phyloP scores from a whole-genome alignment of 2,797 vertebrate genomes.

The Basileuterus tristriatus region DNA sequence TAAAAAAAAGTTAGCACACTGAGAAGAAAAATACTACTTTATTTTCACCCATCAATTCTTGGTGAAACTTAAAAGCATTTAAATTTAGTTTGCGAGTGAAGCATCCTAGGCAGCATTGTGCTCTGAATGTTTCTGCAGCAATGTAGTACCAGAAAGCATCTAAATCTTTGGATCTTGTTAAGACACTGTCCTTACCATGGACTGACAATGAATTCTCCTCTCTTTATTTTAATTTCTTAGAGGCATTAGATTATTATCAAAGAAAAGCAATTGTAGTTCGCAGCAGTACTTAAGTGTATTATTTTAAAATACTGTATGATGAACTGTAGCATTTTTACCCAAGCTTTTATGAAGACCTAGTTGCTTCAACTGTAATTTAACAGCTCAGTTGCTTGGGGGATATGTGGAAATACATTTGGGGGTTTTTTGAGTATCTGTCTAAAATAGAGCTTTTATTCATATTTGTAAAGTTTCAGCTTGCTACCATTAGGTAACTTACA shows the following conservation, averaged over 20 bases:
- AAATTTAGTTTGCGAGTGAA: background rate
- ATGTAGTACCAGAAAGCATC: background rate
- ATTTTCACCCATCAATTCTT: background rate
- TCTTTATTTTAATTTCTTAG: constrained; percentile 30
- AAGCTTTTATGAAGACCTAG: constrained; percentile 6
- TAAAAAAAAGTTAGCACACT: background rate
- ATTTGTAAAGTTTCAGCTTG: background rate
- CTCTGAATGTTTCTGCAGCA: background rate
- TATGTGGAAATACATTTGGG: too few relatives aligned
- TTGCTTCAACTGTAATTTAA: background rate
- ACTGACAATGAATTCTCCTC: constrained; percentile 5
- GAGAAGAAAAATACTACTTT: background rate
- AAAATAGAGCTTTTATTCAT: background rate
- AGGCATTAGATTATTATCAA: background rate
- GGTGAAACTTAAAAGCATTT: background rate
- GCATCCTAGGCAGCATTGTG: background rate
- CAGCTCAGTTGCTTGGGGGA: background rate
- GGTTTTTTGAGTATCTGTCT: background rate
- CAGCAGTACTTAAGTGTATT: constrained; percentile 36
- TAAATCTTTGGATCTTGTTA: background rate
- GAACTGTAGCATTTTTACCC: background rate
- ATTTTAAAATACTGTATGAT: constrained; percentile 38
- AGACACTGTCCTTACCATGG: background rate
- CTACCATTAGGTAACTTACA: background rate
- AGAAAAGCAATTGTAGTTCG: background rate